Conservation (phyloP, 2,888 invertebrate genomes). For the Lydus trimaculatus region DNA sequence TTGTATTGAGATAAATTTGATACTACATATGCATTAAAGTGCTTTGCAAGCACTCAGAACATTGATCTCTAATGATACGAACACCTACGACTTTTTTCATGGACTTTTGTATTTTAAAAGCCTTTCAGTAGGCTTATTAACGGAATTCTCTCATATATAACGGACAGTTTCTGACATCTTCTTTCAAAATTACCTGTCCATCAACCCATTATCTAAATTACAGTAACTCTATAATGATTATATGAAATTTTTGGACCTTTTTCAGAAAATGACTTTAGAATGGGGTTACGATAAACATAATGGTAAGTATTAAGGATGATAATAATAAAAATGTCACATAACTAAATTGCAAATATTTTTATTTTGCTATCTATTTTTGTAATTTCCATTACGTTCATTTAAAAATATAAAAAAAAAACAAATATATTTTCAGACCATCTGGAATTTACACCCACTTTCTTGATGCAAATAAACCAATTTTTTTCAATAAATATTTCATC, state of each 20-base stretch:
- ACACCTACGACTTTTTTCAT: too few species aligned
- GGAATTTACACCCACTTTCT: too few species aligned
- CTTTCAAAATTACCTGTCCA: too few species aligned
- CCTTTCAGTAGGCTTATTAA: background rate
- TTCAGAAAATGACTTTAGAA: conserved; percentile 45
- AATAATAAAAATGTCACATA: too few species aligned
- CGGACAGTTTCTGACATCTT: background rate
- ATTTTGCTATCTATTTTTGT: too few species aligned
- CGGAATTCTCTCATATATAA: background rate
- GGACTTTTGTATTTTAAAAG: too few species aligned
- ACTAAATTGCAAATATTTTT: too few species aligned
- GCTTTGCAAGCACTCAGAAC: background rate
- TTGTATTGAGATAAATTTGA: background rate
- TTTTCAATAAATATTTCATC: too few species aligned
- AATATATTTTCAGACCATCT: too few species aligned
- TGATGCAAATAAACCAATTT: too few species aligned
- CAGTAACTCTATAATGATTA: background rate
- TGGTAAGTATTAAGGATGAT: conserved; percentile 38
- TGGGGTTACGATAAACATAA: conserved; percentile 49
- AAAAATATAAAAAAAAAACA: too few species aligned
- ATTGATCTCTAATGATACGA: background rate
- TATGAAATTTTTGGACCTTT: conserved; percentile 16
- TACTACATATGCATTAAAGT: background rate
- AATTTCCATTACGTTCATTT: too few species aligned
- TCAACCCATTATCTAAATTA: background rate